Evolutionary conservation across 2,797 vertebrate genomes (phyloP).

Genomic region (Carcharodon carcharias): DNA sequence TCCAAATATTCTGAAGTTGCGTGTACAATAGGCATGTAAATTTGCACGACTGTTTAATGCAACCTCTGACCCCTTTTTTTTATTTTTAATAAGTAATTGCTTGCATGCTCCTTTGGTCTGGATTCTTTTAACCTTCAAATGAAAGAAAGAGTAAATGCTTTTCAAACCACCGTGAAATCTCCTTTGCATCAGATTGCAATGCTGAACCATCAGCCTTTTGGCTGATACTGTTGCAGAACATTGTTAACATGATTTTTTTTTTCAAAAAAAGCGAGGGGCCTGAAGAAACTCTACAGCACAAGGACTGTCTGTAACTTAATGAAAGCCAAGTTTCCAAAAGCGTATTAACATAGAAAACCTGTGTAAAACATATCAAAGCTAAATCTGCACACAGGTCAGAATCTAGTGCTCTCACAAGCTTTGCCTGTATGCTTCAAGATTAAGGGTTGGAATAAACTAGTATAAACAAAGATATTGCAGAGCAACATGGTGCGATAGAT

Average conservation of each 20-base stretch:
- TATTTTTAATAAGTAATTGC: neutral
- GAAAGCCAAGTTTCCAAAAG: neutral
- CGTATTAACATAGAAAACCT: neutral
- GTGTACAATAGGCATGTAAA: neutral
- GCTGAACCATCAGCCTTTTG: neutral
- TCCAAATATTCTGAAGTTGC: neutral
- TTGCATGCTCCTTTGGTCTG: neutral
- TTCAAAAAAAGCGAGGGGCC: neutral
- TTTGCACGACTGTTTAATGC: neutral
- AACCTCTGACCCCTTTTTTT: neutral
- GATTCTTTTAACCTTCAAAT: neutral
- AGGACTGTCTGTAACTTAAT: neutral
- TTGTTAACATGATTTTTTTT: neutral
- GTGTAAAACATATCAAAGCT: neutral
- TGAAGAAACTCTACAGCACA: neutral
- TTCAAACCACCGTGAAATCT: neutral
- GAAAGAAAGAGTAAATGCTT: neutral
- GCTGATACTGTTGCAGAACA: neutral
- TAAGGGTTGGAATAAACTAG: neutral
- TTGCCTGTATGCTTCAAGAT: neutral
- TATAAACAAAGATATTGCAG: conserved; percentile 10
- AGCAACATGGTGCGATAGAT: neutral
- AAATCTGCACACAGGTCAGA: neutral
- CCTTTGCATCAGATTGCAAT: neutral
- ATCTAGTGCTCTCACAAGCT: neutral